Percentiles rank a stretch among this genome's conserved stretches.
Conservation (phyloP, 2,797 vertebrate genomes). For the Allobates femoralis region DNA sequence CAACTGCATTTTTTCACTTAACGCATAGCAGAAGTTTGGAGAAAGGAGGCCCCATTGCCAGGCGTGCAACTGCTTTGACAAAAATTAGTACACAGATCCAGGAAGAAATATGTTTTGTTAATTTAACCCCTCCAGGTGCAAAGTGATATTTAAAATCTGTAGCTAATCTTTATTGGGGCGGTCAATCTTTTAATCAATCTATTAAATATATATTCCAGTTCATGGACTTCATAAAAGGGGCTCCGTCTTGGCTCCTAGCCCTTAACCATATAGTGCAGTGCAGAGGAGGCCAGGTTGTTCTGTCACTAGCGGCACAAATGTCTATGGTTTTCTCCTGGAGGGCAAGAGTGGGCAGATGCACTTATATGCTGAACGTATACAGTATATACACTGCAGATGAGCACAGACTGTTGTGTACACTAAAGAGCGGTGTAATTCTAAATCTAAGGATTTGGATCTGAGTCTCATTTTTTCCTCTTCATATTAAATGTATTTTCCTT, state of each 20-base stretch:
- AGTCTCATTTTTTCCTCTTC: too few relatives aligned
- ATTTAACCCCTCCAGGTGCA: conserved; percentile 61
- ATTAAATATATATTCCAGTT: conserved; percentile 1
- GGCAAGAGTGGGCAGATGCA: not conserved
- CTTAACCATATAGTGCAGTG: not conserved
- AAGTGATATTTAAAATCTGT: conserved; percentile 52
- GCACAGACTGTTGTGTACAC: too few relatives aligned
- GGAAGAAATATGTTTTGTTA: conserved; percentile 63
- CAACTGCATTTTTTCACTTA: conserved; percentile 75
- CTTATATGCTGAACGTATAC: not conserved
- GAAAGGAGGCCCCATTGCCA: conserved; percentile 71
- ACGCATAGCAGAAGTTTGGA: conserved; percentile 75
- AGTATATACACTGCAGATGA: too few relatives aligned
- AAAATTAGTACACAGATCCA: conserved; percentile 64
- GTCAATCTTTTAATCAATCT: conserved; percentile 16
- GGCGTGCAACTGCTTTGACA: conserved; percentile 65
- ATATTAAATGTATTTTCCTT: too few relatives aligned
- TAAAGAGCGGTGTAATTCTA: too few relatives aligned
- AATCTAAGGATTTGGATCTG: too few relatives aligned
- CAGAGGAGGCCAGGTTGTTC: not conserved
- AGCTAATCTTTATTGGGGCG: conserved; percentile 40
- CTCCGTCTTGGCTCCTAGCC: not conserved
- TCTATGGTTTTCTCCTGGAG: not conserved
- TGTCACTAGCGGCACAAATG: not conserved
- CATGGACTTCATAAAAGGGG: conserved; percentile 5